Evolutionary conservation across 2,113 vertebrate species (phyloP), one percentile per base, ranked within the genome.

Genomic region (Phocoena phocoena): DNA sequence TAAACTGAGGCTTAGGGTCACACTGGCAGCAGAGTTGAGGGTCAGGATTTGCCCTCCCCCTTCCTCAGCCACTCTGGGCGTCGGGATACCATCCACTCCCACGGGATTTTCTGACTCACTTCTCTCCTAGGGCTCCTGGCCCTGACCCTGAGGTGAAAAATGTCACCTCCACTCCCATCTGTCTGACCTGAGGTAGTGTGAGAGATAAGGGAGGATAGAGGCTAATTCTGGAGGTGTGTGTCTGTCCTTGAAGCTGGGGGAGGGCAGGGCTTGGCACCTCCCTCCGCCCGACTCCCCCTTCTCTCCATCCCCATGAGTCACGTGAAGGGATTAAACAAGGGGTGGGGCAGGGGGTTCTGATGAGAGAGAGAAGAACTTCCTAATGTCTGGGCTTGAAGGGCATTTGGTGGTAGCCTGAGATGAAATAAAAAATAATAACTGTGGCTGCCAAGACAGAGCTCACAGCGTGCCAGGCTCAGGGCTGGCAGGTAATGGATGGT

Each of bases 171-270:
- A 89, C 92, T 70, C 86, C 91, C 79, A 81, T 65, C 79, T 65
- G 92, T 86, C 77, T 97, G 98, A 97, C 97, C 97, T 96, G 93
- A 85, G 90, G 68, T 96, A 53, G 82, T 91, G 89, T 83, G 79
- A 86, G 93, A 97, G 97, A 98, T 97, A 98, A 97, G 97, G 21
- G 47, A 96, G 92, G 91, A 67, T 53, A 38, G 58, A 96, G 74
- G 92, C 98, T 97, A 98, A 97, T 97, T 97, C 97, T 97, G 97
- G 98, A 97, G 90, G 96, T 96, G 96, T 96, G 93, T 84, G 60
- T 91, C 95, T 95, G 97, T 95, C 97, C 97, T 97, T 97, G 96
- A 96, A 92, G 47, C 79, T 28, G 83, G 87, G 41, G 95, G 86
- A 92, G 96, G 95, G 80, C 89, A 87, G 86, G 58, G 18, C 41